Evolutionary conservation across 1,140 invertebrate species (phyloP).

Genomic region (Glossosoma conforme): DNA sequence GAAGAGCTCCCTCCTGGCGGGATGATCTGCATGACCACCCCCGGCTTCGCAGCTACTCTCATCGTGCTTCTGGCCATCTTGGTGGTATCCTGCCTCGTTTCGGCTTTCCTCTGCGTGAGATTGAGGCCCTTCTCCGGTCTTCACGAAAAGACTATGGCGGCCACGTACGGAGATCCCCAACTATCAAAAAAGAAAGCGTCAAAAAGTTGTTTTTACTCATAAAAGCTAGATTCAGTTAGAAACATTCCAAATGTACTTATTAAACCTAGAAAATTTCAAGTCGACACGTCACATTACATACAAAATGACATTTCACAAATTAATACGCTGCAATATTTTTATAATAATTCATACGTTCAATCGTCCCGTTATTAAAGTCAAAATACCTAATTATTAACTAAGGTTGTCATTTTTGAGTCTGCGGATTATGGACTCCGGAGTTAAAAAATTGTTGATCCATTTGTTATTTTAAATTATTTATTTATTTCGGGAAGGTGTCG

Average conservation of each 20-base stretch:
- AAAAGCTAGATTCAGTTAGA: conserved; percentile 25
- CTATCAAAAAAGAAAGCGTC: conserved; percentile 35
- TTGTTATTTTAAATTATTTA: conserved; percentile 12
- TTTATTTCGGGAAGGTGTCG: conserved; percentile 14
- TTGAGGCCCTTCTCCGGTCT: conserved; percentile 61
- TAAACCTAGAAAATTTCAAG: not conserved
- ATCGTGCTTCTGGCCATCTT: conserved; percentile 74
- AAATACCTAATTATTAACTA: too few relatives aligned
- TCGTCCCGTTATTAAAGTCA: too few relatives aligned
- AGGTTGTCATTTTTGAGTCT: too few relatives aligned
- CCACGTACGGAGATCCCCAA: conserved; percentile 39
- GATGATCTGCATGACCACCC: conserved; percentile 88
- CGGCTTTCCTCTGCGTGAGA: conserved; percentile 76
- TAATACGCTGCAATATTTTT: not conserved
- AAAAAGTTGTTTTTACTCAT: conserved; percentile 54
- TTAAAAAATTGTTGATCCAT: not conserved
- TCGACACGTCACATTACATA: not conserved
- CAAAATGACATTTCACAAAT: not conserved
- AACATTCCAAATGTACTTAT: conserved; percentile 3
- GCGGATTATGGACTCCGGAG: too few relatives aligned
- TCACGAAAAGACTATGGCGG: conserved; percentile 52
- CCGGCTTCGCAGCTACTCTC: conserved; percentile 80
- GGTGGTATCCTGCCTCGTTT: conserved; percentile 76
- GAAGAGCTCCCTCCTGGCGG: conserved; percentile 49
- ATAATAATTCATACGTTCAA: too few relatives aligned